Conservation (phyloP, 2,113 vertebrate species). For the Catharus bicknelli region DNA sequence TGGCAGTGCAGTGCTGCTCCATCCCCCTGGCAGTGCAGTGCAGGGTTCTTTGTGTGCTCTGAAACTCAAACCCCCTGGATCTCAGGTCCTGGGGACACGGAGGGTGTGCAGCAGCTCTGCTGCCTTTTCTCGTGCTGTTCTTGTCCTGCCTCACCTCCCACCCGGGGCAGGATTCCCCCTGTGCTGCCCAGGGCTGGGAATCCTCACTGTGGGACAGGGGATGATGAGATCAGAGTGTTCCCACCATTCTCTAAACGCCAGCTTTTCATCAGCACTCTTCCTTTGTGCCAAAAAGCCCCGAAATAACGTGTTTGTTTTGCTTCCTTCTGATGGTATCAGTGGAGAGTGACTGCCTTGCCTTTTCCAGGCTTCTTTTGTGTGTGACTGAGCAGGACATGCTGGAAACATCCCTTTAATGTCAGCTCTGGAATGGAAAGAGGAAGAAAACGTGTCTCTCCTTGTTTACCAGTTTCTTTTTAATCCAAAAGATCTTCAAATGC, state of each 20-base stretch:
- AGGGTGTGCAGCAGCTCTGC: not conserved
- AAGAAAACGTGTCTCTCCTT: not conserved
- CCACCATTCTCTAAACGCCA: not conserved
- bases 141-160: not conserved
- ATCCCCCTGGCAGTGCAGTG: accelerated
- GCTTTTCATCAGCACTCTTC: not conserved
- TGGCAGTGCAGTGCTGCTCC: not conserved
- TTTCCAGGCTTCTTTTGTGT: not conserved
- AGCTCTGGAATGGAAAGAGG: not conserved
- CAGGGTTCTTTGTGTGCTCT: not conserved
- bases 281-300: not conserved
- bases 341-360: not conserved
- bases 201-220: not conserved
- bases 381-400: not conserved
- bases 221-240: not conserved
- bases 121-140: not conserved
- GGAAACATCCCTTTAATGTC: not conserved
- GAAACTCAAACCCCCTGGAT: accelerated
- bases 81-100: not conserved
- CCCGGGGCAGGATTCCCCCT: not conserved
- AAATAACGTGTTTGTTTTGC: not conserved
- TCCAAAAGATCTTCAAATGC: not conserved
- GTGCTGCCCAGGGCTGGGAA: not conserved
- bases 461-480: not conserved
- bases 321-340: not conserved